These are phyloP conservation scores for Oligia latruncula DNA, from an alignment of 2,888 invertebrate species.

Conservation along the genomic window DNA sequence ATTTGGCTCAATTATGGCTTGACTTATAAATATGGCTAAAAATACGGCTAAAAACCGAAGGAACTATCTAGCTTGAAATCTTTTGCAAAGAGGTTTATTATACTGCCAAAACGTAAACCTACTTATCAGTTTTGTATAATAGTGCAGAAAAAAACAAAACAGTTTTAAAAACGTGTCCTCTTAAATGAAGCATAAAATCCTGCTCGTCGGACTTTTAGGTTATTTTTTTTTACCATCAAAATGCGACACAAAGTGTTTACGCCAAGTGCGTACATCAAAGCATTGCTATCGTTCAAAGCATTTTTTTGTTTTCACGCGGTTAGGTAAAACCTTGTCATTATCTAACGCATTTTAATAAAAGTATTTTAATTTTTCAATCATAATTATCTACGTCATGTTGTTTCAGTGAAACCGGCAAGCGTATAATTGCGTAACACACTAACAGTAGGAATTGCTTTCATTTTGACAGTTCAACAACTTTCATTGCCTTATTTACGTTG, in stretches of 20 bases:
- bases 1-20: neutral
- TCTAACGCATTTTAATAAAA: neutral
- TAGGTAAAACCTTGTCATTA: neutral
- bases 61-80: neutral
- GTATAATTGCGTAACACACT: too few relatives aligned
- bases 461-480: too few relatives aligned
- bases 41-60: neutral
- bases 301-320: neutral
- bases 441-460: too few relatives aligned
- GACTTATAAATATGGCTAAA: neutral
- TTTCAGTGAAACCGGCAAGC: neutral
- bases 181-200: neutral
- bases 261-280: slow-evolving; percentile 29
- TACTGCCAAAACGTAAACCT: neutral
- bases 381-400: neutral
- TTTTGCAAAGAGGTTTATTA: too few relatives aligned
- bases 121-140: neutral
- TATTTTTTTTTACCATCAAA: slow-evolving; percentile 6
- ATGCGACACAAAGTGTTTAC: neutral
- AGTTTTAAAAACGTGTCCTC: neutral
- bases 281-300: neutral
- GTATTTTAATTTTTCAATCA: neutral
- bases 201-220: neutral
- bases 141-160: neutral
- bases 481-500: too few relatives aligned